These are phyloP conservation scores for Mythimna ferrago DNA, from an alignment of 2,888 invertebrate genomes.

Conservation along the genomic window DNA sequence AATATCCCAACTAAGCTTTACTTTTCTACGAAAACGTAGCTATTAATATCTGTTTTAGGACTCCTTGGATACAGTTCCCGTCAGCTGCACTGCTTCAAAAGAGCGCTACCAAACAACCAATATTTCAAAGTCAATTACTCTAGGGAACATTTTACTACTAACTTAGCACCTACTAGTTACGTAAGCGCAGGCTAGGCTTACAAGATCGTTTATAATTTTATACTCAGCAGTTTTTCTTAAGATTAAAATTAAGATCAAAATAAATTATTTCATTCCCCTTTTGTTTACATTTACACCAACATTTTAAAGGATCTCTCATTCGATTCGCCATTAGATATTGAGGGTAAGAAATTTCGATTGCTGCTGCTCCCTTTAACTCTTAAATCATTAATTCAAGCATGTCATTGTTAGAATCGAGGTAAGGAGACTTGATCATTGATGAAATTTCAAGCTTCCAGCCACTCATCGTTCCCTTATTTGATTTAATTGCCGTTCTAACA, in stretches of 20 bases:
- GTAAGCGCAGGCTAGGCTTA: conserved; percentile 89
- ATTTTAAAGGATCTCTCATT: conserved; percentile 46
- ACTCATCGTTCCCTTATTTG: conserved; percentile 76
- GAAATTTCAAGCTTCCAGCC: conserved; percentile 87
- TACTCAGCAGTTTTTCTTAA: conserved; percentile 87
- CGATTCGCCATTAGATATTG: conserved; percentile 55
- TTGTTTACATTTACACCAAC: conserved; percentile 60
- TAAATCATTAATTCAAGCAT: conserved; percentile 58
- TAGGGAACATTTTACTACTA: conserved; percentile 94
- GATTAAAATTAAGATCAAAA: conserved; percentile 83
- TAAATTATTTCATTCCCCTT: conserved; percentile 64
- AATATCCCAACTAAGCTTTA: conserved; percentile 87
- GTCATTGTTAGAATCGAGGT: conserved; percentile 63
- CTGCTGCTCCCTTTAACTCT: conserved; percentile 70
- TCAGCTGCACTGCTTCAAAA: conserved; percentile 75
- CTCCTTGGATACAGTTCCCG: conserved; percentile 76
- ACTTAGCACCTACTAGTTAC: conserved; percentile 88
- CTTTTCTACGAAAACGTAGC: conserved; percentile 85
- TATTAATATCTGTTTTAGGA: conserved; percentile 76
- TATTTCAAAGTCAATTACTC: conserved; percentile 96
- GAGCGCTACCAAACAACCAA: conserved; percentile 80
- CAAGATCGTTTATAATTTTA: conserved; percentile 89
- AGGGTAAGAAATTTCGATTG: conserved; percentile 64
- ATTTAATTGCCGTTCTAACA: conserved; percentile 72
- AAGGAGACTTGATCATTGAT: conserved; percentile 84